These are phyloP conservation scores for Gymnocypris eckloni DNA, from an alignment of 2,797 vertebrate species.

Conservation along the genomic window DNA sequence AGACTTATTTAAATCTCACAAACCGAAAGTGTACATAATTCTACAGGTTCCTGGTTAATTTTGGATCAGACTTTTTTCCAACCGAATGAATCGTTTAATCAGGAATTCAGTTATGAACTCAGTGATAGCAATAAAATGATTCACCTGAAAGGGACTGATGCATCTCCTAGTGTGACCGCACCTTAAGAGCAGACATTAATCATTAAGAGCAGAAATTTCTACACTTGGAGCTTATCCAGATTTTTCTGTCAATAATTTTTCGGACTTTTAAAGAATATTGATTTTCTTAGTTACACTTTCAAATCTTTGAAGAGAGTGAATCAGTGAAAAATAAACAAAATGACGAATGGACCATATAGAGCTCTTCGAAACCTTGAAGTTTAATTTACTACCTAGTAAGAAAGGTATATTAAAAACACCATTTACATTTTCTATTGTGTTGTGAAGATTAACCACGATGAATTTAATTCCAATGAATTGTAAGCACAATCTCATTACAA, in stretches of 20 bases:
- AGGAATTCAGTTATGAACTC: neutral
- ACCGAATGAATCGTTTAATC: neutral
- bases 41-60: neutral
- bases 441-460: neutral
- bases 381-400: neutral
- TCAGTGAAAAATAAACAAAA: neutral
- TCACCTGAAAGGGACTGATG: neutral
- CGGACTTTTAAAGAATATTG: constrained; percentile 49
- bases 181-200: neutral
- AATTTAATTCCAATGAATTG: neutral
- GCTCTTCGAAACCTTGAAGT: neutral
- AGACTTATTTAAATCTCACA: neutral
- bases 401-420: neutral
- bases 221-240: constrained; percentile 26
- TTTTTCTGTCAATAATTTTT: constrained; percentile 66
- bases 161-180: neutral
- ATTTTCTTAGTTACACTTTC: constrained; percentile 41
- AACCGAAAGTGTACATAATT: neutral
- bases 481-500: neutral
- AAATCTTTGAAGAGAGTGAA: neutral
- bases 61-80: neutral
- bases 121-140: neutral
- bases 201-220: constrained; percentile 27
- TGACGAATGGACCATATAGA: neutral
- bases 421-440: neutral